Evolutionary conservation across 2,888 invertebrate species (phyloP).

Genomic region (Microctonus aethiopoides): DNA sequence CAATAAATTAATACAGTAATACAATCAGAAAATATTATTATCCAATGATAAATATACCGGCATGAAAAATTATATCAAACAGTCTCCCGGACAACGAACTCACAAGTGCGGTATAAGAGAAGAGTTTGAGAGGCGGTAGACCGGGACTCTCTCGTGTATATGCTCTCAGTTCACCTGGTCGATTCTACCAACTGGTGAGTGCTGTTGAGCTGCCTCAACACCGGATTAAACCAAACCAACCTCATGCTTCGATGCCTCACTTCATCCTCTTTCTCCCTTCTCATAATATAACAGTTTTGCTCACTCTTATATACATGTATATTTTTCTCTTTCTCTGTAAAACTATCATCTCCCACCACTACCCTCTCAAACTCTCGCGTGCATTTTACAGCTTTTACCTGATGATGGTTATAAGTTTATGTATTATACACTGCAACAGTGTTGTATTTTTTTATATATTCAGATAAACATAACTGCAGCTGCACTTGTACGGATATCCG

Average conservation of each 20-base stretch:
- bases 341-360: slow-evolving; percentile 22
- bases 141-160: slow-evolving; percentile 43
- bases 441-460: too few species aligned
- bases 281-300: slow-evolving; percentile 20
- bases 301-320: slow-evolving; percentile 21
- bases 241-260: slow-evolving; percentile 41
- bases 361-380: slow-evolving; percentile 21
- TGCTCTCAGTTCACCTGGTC: slow-evolving; percentile 47
- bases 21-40: neutral
- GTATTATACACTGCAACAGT: too few species aligned
- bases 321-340: slow-evolving; percentile 29
- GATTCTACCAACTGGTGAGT: slow-evolving; percentile 49
- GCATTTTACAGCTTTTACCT: slow-evolving; percentile 24
- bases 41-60: too few species aligned
- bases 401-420: neutral
- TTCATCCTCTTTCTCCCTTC: slow-evolving; percentile 39
- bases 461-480: too few species aligned
- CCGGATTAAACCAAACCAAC: slow-evolving; percentile 46
- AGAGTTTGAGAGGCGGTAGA: slow-evolving; percentile 51
- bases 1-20: neutral
- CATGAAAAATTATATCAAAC: neutral
- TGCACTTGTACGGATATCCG: slow-evolving; percentile 32
- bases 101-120: slow-evolving; percentile 53
- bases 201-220: slow-evolving; percentile 47
- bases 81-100: slow-evolving; percentile 62